phyloP scores from a whole-genome alignment of 2,888 invertebrate genomes.

The Masnerella sp. region DNA sequence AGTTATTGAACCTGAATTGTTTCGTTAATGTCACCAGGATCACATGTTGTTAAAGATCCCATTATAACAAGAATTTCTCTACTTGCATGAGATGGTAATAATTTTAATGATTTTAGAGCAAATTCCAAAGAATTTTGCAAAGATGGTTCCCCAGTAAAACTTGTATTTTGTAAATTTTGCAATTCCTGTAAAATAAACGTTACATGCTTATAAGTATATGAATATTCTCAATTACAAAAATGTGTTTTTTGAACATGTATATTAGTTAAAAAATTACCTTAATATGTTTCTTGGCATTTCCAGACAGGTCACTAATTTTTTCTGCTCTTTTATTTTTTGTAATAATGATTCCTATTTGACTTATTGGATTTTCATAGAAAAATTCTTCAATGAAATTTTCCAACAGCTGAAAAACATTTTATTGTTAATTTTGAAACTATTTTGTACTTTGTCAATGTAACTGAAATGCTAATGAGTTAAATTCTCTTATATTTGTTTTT shows the following conservation, averaged over 20 bases:
- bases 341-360: slow-evolving; percentile 95
- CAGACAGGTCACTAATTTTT: slow-evolving; percentile 92
- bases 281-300: slow-evolving; percentile 84
- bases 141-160: slow-evolving; percentile 94
- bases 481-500: no score
- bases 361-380: slow-evolving; percentile 99
- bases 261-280: slow-evolving; percentile 22
- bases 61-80: slow-evolving; percentile 94
- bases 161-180: slow-evolving; percentile 81
- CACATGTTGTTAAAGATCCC: slow-evolving; percentile 97
- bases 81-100: slow-evolving; percentile 96
- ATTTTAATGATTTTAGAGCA: slow-evolving; percentile 89
- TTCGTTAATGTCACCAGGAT: slow-evolving; percentile 93
- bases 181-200: slow-evolving; percentile 72
- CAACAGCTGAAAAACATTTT: no score
- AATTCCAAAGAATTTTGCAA: slow-evolving; percentile 96
- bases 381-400: slow-evolving; percentile 97
- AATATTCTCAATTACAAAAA: background rate
- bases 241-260: background rate
- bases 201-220: no score
- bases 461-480: no score
- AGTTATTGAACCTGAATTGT: slow-evolving; percentile 84
- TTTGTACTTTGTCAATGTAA: no score
- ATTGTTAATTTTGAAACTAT: no score
- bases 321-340: slow-evolving; percentile 97